Evolutionary conservation across 2,113 vertebrate species (phyloP).

Genomic region (Cottus gobio): DNA sequence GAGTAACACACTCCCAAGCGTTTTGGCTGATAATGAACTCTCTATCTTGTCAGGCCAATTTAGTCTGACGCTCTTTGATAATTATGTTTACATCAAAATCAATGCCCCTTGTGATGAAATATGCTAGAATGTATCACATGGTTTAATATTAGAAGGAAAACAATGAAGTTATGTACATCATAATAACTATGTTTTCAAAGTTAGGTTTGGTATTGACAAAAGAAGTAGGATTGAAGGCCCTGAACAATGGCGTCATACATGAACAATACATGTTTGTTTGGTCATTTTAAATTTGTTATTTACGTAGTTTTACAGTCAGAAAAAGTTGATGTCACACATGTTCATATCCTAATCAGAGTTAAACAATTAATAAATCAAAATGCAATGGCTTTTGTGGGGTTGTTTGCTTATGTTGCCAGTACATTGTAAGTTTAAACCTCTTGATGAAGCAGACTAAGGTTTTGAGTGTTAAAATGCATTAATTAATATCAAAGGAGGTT

Average conservation of each 20-base stretch:
- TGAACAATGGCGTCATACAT: not conserved
- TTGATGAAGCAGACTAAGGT: not conserved
- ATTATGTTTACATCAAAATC: slow-evolving; percentile 85
- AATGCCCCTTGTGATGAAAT: slow-evolving; percentile 77
- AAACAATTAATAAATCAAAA: not conserved
- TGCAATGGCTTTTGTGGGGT: not conserved
- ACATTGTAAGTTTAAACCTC: too few relatives aligned
- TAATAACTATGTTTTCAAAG: slow-evolving; percentile 11
- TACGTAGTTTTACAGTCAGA: too few relatives aligned
- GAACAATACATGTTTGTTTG: too few relatives aligned
- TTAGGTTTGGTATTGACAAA: not conserved
- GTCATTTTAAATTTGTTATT: too few relatives aligned
- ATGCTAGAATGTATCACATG: slow-evolving; percentile 46
- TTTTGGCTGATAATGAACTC: slow-evolving; percentile 85
- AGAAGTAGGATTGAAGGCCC: not conserved
- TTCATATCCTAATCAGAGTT: not conserved
- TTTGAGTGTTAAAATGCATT: not conserved
- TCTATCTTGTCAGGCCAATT: slow-evolving; percentile 81
- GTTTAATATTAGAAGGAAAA: slow-evolving; percentile 30
- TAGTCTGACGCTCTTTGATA: slow-evolving; percentile 77
- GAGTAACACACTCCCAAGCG: slow-evolving; percentile 82
- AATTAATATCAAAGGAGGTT: not conserved
- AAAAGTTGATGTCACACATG: not conserved
- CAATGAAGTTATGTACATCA: not conserved
- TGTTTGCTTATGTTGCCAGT: not conserved